Percentiles rank a stretch among this genome's conserved stretches.
Evolutionary conservation across 1,140 invertebrate genomes (phyloP).

Genomic region (Apis mellifera): DNA sequence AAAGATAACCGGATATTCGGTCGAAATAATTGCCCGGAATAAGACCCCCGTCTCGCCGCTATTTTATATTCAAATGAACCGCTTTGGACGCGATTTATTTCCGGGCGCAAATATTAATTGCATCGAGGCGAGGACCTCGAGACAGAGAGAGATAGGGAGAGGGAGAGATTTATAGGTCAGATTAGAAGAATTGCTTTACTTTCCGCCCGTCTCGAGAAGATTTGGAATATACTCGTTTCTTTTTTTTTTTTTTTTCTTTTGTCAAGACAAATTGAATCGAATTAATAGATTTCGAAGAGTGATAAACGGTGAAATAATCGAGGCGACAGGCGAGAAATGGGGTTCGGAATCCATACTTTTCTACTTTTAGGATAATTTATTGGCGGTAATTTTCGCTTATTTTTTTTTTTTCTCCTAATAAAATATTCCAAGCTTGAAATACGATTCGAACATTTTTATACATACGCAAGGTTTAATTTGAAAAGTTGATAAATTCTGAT

Average conservation of each 20-base stretch:
- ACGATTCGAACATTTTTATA: no score
- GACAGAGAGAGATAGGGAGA: no score
- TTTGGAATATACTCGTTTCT: background rate
- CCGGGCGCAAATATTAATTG: background rate
- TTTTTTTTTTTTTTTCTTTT: background rate
- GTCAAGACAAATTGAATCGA: background rate
- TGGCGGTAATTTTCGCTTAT: no score
- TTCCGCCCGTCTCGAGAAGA: background rate
- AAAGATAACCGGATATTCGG: conserved; percentile 40
- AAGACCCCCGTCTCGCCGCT: background rate
- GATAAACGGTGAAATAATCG: no score
- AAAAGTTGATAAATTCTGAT: no score
- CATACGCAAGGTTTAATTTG: no score
- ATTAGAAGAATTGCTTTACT: background rate
- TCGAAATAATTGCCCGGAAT: conserved; percentile 37
- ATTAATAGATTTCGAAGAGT: background rate
- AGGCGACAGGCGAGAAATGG: no score
- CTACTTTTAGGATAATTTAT: no score
- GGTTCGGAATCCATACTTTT: no score
- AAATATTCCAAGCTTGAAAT: no score
- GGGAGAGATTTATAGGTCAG: background rate
- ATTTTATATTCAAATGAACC: conserved; percentile 16
- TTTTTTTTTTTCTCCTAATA: no score
- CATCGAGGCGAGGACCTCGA: background rate
- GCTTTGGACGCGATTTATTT: background rate